Evolutionary conservation across 2,797 vertebrate genomes (phyloP).

Genomic region (Darevskia nairensis): DNA sequence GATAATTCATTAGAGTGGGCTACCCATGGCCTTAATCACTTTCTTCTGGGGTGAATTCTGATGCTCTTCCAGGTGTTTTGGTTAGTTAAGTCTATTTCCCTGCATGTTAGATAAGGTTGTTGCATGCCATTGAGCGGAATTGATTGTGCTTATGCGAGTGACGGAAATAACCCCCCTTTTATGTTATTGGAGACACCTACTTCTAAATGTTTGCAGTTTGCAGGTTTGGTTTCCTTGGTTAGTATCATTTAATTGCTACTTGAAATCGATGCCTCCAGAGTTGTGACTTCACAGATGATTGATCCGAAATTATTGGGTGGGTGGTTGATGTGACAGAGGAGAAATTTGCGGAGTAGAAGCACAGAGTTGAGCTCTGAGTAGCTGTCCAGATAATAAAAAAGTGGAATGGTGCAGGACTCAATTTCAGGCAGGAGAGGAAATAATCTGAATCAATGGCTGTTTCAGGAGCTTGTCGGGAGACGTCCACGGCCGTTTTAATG

Average conservation of each 20-base stretch:
- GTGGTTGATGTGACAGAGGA: neutral
- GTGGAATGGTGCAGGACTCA: neutral
- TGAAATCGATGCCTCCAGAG: slow-evolving; percentile 2
- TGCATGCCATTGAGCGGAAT: neutral
- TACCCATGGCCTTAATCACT: neutral
- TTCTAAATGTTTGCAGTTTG: neutral
- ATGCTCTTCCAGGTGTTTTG: neutral
- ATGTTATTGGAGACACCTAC: neutral
- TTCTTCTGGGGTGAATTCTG: neutral
- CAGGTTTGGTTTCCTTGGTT: neutral
- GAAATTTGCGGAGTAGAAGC: neutral
- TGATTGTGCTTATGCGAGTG: neutral
- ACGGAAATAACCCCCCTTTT: neutral
- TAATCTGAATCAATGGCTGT: neutral
- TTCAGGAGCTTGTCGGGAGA: neutral
- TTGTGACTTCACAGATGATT: slow-evolving; percentile 8
- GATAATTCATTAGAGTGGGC: neutral
- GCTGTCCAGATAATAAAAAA: neutral
- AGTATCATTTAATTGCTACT: neutral
- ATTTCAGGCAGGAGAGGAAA: neutral
- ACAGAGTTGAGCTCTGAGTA: neutral
- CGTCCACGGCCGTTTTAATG: neutral
- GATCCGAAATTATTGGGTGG: neutral
- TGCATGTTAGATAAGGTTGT: neutral
- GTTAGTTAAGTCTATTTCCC: neutral